Evolutionary conservation across 2,888 invertebrate species (phyloP).

Genomic region (Oxycera nigricornis): DNA sequence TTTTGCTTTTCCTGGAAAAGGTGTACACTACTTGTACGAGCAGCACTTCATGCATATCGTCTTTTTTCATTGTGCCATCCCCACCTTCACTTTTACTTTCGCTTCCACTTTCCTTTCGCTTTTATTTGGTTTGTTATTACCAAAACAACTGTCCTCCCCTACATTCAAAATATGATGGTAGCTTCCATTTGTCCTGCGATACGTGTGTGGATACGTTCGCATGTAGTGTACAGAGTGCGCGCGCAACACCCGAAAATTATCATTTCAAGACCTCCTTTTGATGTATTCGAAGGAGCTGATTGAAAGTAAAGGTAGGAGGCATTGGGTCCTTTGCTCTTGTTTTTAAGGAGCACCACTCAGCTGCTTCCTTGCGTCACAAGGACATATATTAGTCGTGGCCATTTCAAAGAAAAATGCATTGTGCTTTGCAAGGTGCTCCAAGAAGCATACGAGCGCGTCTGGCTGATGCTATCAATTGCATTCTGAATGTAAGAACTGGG

Average conservation of each 20-base stretch:
- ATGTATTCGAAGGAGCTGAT: neutral
- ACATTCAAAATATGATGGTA: constrained; percentile 17
- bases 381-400: too few species aligned
- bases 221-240: neutral
- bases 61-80: constrained; percentile 27
- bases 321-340: constrained; percentile 7
- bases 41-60: constrained; percentile 34
- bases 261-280: constrained; percentile 21
- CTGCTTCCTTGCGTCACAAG: neutral
- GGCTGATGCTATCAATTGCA: too few species aligned
- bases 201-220: neutral
- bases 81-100: constrained; percentile 31
- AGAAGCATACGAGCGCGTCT: too few species aligned
- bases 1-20: constrained; percentile 19
- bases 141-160: constrained; percentile 38
- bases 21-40: constrained; percentile 33
- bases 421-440: too few species aligned
- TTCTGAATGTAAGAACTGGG: too few species aligned
- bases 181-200: constrained; percentile 19
- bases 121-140: constrained; percentile 30
- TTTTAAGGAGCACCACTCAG: constrained; percentile 11
- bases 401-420: too few species aligned
- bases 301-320: constrained; percentile 10
- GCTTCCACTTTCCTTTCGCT: constrained; percentile 10
- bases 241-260: constrained; percentile 32